Evolutionary conservation across 2,888 invertebrate genomes (phyloP).

Genomic region (Dione vanillae): DNA sequence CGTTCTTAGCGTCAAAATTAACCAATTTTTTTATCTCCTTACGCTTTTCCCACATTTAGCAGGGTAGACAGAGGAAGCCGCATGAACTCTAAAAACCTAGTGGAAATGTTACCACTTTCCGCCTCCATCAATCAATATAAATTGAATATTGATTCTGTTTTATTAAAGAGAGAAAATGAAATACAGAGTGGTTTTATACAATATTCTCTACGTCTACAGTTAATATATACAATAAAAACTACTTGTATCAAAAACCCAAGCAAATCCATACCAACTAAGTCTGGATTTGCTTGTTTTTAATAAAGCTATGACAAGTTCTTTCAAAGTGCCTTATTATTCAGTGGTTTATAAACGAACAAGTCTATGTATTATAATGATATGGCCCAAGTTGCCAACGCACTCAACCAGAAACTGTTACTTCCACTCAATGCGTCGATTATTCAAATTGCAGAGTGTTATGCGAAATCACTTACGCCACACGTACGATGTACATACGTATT

Average conservation of each 20-base stretch:
- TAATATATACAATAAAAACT: not conserved
- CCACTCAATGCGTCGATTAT: slow-evolving; percentile 42
- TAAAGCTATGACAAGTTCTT: slow-evolving; percentile 13
- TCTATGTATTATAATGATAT: slow-evolving; percentile 25
- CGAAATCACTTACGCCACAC: slow-evolving; percentile 36
- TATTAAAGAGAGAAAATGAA: too few species aligned
- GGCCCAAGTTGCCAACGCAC: slow-evolving; percentile 21
- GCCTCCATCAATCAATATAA: too few species aligned
- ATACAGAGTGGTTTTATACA: too few species aligned
- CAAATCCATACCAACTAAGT: not conserved
- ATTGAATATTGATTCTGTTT: too few species aligned
- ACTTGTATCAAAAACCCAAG: not conserved
- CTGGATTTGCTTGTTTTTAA: not conserved
- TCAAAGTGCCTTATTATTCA: slow-evolving; percentile 29
- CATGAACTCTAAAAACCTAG: too few species aligned
- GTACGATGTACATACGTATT: slow-evolving; percentile 9
- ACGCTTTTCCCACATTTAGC: too few species aligned
- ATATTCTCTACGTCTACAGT: not conserved
- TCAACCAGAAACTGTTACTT: slow-evolving; percentile 25
- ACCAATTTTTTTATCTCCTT: too few species aligned
- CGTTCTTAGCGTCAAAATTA: too few species aligned
- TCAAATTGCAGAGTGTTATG: slow-evolving; percentile 38
- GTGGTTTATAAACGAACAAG: slow-evolving; percentile 27
- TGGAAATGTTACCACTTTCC: too few species aligned
- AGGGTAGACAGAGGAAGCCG: too few species aligned